Base-by-base conservation (phyloP, 2,888 invertebrate species). In the Oligia fasciuncula region DNA sequence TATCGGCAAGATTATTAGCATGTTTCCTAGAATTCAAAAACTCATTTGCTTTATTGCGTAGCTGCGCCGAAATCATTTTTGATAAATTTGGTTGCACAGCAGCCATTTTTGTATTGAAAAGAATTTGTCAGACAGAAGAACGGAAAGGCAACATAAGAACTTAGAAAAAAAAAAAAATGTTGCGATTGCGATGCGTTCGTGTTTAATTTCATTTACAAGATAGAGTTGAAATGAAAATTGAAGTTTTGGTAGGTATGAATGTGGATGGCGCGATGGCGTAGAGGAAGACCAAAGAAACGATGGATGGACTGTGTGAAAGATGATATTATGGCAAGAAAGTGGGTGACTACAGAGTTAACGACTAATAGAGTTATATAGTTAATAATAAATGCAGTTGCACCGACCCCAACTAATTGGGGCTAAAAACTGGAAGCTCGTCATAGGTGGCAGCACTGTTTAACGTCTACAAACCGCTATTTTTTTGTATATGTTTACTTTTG, bases 31-130 rank as follows among this genome's bases (percentile, higher is more conserved):
- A 97, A 88, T 97, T 97, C 73, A 98, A 95, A 94, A 98, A 98
- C 91, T 98, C 98, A 89, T 98, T 98, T 69, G 98, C 98, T 93
- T 98, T 98, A 89, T 95, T 95, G 84, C 98, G 97, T 86, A 98
- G 94, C 90, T 97, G 97, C 91, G 98, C 97, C 76, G 97, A 97
- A 93, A 97, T 97, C 95, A 97, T 97, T 97, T 97, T 97, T 84
- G 94, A 88, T 84, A 94, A 94, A 94, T 94, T 95, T 93, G 93
- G 96, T 90, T 94, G 93, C 79, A 89, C 90, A 85, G 93, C 95
- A 92, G 96, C 96, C 96, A 96, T 96, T 96, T 95, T 94, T 95
- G 95, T 95, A 94, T 95, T 94, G 91, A 93, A 94, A 93, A 94
- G 93, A 92, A 90, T 88, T 88, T 91, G 89, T 89, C 89, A 88